Conservation (phyloP, 2,113 vertebrate genomes). For the Athene cunicularia region DNA sequence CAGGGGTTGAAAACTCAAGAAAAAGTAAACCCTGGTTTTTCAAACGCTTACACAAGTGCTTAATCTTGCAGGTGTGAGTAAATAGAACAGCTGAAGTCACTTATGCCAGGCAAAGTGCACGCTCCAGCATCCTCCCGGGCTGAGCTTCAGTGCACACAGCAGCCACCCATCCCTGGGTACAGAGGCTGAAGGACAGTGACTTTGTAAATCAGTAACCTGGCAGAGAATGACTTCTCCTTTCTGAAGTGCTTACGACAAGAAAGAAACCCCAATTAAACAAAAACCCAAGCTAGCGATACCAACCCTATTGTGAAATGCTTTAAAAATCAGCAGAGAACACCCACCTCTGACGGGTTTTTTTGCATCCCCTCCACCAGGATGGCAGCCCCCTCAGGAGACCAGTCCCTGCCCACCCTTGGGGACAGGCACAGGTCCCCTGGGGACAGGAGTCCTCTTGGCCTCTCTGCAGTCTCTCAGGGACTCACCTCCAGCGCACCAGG, state of each 20-base stretch:
- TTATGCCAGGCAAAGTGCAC: background rate
- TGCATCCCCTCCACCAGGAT: background rate
- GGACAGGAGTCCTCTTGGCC: background rate
- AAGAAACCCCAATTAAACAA: background rate
- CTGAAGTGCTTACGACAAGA: background rate
- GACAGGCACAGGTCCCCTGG: background rate
- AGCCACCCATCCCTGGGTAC: background rate
- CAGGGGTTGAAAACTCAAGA: background rate
- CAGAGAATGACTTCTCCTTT: background rate
- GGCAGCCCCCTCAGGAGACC: background rate
- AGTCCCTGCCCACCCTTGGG: background rate
- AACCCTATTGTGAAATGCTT: background rate
- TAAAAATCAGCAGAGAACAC: background rate
- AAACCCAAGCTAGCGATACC: background rate
- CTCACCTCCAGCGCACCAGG: rapidly evolving
- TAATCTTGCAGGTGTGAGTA: background rate
- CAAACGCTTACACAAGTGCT: background rate
- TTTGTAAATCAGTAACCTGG: background rate
- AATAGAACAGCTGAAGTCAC: background rate
- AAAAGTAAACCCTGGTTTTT: background rate
- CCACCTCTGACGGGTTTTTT: background rate
- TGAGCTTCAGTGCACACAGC: background rate
- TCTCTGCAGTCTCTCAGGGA: background rate
- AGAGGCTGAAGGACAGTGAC: background rate
- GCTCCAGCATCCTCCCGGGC: background rate